Base-by-base conservation (phyloP, 2,888 invertebrate genomes). In the Myathropa florea region DNA sequence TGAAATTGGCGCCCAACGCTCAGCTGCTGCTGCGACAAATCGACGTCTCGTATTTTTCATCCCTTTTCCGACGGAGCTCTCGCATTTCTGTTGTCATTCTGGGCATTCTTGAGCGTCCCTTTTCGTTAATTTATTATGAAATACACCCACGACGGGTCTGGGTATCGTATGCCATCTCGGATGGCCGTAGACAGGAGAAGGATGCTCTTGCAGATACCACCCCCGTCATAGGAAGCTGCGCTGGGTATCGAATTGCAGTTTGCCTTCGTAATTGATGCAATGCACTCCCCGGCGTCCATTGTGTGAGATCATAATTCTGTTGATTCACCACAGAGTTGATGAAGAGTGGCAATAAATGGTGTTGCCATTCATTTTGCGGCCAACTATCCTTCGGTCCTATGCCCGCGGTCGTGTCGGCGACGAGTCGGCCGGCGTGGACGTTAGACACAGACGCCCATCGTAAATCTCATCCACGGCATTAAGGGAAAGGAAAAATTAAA, bases 21-120 rank as follows among this genome's bases (percentile, higher is more conserved):
- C 28, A 30, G 14, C 33, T 67, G 28, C 23, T 68, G 72, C 72
- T 72, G 72, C 72, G 80, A 80, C 67, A 67, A 75, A 81, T 73
- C 73, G 80, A 75, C 80, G 68, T 81, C 73, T 73, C 80, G 67
- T 81, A 75, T 81, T 81, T 73, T 75, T 24, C 46, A 36, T 33
- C 28, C 55, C 26, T 68, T 26, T 26, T 65, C 14, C 7, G 1
- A 53, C 46, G 28, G 26, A 18, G 30, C 14, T 60, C 26, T 12
- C n/a, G 60, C 14, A 4, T 70, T 12, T 6, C 33, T 36, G 53
- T 65, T 59, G 36, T 59, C 75, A 75, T 60, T 30, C 67, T 18
- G 33, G 46, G 67, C 76, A 76, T 78, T 78, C 70, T 63, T 78
- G 55, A 53, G 53, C 33, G 68, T 77, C 39, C 23, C 39, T 24